Percentiles rank a stretch among this genome's conserved stretches.
These are phyloP conservation scores for Metopolophium dirhodum DNA, from an alignment of 1,140 invertebrate genomes.

Conservation along the genomic window DNA sequence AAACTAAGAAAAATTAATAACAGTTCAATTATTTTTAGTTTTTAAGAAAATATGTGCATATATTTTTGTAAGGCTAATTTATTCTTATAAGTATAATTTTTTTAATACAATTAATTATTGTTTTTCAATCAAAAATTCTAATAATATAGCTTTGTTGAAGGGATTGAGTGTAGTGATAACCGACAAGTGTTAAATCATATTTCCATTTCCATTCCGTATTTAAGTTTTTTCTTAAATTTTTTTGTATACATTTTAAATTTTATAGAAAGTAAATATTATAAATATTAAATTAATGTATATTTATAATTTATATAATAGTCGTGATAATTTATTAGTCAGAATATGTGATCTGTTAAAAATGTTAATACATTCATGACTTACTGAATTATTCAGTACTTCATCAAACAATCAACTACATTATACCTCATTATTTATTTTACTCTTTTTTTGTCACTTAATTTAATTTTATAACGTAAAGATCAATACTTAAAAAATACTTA, in stretches of 20 bases:
- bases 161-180: neutral
- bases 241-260: neutral
- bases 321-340: neutral
- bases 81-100: no score
- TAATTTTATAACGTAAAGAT: no score
- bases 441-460: no score
- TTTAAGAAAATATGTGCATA: neutral
- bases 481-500: no score
- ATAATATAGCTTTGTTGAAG: no score
- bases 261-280: neutral
- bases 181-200: neutral
- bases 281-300: neutral
- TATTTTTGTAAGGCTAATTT: no score
- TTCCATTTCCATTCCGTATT: no score
- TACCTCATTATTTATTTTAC: no score
- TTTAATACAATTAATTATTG: no score
- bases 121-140: no score
- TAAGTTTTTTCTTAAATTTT: no score
- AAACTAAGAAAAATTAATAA: neutral
- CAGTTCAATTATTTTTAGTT: neutral
- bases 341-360: neutral
- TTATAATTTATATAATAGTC: neutral
- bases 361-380: neutral
- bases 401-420: no score
- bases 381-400: neutral